phyloP scores from a whole-genome alignment of 1,140 invertebrate genomes.

The Camponotus pennsylvanicus region DNA sequence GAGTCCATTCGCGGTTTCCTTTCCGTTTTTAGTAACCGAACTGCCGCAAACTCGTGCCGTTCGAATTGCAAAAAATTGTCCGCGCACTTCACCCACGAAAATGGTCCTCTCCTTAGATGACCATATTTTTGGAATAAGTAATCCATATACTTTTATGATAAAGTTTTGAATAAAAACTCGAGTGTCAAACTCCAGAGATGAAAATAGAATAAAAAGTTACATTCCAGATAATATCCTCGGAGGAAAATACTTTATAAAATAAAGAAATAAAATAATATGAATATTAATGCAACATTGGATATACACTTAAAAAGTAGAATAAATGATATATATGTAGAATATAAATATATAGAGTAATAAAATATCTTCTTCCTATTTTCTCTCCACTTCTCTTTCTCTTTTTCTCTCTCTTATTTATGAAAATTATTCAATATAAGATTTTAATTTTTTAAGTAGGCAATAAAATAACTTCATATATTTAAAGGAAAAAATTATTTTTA shows the following conservation, averaged over 20 bases:
- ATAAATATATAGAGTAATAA: background rate
- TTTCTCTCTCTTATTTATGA: too few relatives aligned
- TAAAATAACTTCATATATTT: too few relatives aligned
- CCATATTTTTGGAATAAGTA: conserved; percentile 8
- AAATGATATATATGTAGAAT: background rate
- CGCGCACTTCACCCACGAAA: conserved; percentile 29
- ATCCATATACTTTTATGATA: background rate
- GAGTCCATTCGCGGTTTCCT: conserved; percentile 45
- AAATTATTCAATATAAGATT: too few relatives aligned
- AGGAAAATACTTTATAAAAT: background rate
- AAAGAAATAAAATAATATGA: background rate
- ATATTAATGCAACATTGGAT: background rate
- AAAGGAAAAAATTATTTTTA: too few relatives aligned
- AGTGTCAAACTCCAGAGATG: background rate
- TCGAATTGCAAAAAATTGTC: conserved; percentile 33
- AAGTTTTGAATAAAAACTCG: background rate
- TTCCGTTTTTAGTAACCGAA: conserved; percentile 57
- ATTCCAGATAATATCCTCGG: background rate
- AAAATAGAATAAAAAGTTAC: conserved; percentile 12
- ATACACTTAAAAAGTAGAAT: background rate
- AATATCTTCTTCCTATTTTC: background rate
- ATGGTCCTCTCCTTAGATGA: background rate
- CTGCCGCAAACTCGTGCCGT: conserved; percentile 57
- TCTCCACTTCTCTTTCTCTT: background rate
- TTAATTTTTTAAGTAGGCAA: too few relatives aligned